Evolutionary conservation across 92 coral and sea anemone genomes (phyloP).

Genomic region (Palythoa caribaeorum): DNA sequence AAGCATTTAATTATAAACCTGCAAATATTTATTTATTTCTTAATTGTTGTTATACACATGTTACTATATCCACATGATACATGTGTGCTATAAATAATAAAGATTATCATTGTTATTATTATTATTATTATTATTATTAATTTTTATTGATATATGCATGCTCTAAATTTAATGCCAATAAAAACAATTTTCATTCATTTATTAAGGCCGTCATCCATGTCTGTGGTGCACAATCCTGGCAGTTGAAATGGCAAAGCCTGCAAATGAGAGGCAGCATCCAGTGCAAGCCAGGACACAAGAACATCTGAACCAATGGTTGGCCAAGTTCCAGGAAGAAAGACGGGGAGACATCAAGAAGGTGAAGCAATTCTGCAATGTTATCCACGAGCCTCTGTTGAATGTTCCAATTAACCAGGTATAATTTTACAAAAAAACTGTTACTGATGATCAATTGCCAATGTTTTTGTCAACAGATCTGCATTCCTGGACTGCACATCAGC

Average conservation of each 20-base stretch:
- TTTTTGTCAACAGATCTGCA: slow-evolving; percentile 33
- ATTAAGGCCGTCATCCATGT: slow-evolving; percentile 42
- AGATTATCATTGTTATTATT: neutral
- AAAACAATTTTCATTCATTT: neutral
- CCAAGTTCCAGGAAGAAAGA: neutral
- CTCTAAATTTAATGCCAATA: neutral
- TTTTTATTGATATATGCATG: neutral
- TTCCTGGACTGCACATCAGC: slow-evolving; percentile 39
- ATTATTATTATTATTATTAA: too few relatives aligned
- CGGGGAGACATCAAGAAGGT: slow-evolving; percentile 37
- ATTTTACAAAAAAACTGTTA: neutral
- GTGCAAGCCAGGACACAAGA: neutral
- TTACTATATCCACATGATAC: too few relatives aligned
- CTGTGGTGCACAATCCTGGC: slow-evolving; percentile 29
- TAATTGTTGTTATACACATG: too few relatives aligned
- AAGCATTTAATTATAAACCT: neutral
- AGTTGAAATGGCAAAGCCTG: neutral
- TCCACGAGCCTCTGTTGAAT: slow-evolving; percentile 26
- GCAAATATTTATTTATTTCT: neutral
- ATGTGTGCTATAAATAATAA: too few relatives aligned
- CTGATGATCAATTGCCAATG: neutral
- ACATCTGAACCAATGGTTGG: neutral
- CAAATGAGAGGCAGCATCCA: slow-evolving; percentile 12
- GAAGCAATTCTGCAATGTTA: slow-evolving; percentile 1
- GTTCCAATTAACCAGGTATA: slow-evolving; percentile 37